phyloP scores from a whole-genome alignment of 2,113 vertebrate genomes.

The Rhizomys pruinosus region DNA sequence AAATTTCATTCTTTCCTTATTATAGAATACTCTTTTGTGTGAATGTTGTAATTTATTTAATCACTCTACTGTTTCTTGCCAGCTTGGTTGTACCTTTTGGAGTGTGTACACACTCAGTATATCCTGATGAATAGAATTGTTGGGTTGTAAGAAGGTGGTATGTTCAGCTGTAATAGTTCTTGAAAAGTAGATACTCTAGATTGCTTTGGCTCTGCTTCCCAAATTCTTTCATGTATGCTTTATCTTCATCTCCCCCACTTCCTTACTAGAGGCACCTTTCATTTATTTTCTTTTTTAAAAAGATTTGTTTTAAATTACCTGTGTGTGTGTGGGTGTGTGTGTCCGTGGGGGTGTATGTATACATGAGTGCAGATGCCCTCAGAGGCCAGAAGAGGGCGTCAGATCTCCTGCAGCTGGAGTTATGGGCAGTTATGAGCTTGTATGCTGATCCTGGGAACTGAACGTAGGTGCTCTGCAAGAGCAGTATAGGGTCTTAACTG shows the following conservation, averaged over 20 bases:
- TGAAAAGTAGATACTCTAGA: not conserved
- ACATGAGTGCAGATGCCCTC: not conserved
- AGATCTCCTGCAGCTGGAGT: too few species aligned
- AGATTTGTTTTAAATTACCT: not conserved
- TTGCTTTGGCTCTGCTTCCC: not conserved
- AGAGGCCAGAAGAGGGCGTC: not conserved
- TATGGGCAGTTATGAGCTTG: not conserved
- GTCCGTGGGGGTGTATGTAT: not conserved
- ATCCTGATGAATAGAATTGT: not conserved
- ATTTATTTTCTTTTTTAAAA: not conserved
- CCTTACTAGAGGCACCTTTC: not conserved
- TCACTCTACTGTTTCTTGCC: constrained; percentile 22
- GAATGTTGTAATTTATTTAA: not conserved
- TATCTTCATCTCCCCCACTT: not conserved
- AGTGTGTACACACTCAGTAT: not conserved
- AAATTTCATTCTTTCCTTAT: constrained; percentile 1
- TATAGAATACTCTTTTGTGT: constrained; percentile 25
- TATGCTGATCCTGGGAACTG: too few species aligned
- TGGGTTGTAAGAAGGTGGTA: not conserved
- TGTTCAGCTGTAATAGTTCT: not conserved
- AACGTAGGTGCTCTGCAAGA: not conserved
- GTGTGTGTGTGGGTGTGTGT: not conserved
- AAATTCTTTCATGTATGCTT: not conserved
- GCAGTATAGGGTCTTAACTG: not conserved
- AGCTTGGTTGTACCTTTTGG: not conserved